Evolutionary conservation across 2,113 vertebrate genomes (phyloP), one percentile per base, ranked within the genome.

Genomic region (Myodes glareolus): DNA sequence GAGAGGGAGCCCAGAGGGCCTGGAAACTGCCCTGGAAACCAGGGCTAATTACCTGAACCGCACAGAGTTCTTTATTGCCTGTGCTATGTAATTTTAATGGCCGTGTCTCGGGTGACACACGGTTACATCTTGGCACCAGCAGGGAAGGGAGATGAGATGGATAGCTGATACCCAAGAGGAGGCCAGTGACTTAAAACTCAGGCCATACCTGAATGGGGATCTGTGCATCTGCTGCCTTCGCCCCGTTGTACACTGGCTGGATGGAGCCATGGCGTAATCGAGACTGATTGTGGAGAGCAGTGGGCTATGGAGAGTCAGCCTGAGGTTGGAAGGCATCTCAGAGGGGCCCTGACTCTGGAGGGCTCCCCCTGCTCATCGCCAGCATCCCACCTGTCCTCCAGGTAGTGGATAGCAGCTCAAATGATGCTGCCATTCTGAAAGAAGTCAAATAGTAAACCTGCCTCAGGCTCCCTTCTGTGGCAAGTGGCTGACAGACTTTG

Each of bases 21-120:
- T 58, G 10, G 16, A 78, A 76, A 72, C 75, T 89, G 72, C 55
- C 45, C 52, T 84, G n/a, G 65, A 55, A 89, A 55, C 70, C 68
- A 42, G 91, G 42, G 95, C 81, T 72, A n/a, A 96, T 95, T 95
- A 63, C 58, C 87, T 33, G 36, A 88, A 61, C 76, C 96, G 91
- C 89, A 65, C 90, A 17, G 52, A 52, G 81, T 58, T 98, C 91
- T 96, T 92, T 45, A 36, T 97, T 97, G 97, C 94, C 81, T 19
- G 6, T 77, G 89, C 94, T 67, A 70, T 98, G 97, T 89, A 98
- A 97, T 97, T 98, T 98, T 98, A 98, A 98, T 98, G 92, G 88
- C 77, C 3, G 4, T 93, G 73, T 98, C 98, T 98, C 97, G 89
- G 45, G 90, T 98, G 94, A 95, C 97, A 97, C 82, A 73, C 81